Conservation (phyloP, 2,113 vertebrate genomes). For the Boulengeromyrus knoepffleri region DNA sequence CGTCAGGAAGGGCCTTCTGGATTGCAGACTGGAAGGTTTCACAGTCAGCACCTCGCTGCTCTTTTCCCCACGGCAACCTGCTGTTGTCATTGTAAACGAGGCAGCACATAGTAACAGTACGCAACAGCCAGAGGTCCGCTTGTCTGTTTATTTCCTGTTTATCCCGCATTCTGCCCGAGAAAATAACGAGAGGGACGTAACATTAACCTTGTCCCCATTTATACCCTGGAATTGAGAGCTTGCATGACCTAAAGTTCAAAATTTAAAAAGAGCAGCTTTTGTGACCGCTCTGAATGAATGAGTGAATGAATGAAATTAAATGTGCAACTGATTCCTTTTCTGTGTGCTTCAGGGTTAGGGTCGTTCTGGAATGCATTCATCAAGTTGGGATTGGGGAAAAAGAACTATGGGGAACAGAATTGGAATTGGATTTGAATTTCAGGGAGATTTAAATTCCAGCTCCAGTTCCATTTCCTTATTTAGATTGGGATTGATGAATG, state of each 20-base stretch:
- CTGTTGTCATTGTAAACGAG: neutral
- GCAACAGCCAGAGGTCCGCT: neutral
- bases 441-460: too few relatives aligned
- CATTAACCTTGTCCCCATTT: neutral
- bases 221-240: neutral
- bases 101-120: too few relatives aligned
- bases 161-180: neutral
- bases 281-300: neutral
- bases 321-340: neutral
- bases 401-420: too few relatives aligned
- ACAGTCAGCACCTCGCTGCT: neutral
- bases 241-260: neutral
- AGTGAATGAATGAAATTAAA: slow-evolving; percentile 9
- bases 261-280: neutral
- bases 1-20: neutral
- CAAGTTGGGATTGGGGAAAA: too few relatives aligned
- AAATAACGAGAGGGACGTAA: neutral
- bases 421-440: too few relatives aligned
- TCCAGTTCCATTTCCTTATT: too few relatives aligned
- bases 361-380: too few relatives aligned
- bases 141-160: neutral
- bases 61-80: neutral
- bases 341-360: neutral
- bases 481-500: too few relatives aligned
- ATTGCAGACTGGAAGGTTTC: neutral